phyloP scores from a whole-genome alignment of 2,888 invertebrate genomes.

The Acanthosepion pharaonis region DNA sequence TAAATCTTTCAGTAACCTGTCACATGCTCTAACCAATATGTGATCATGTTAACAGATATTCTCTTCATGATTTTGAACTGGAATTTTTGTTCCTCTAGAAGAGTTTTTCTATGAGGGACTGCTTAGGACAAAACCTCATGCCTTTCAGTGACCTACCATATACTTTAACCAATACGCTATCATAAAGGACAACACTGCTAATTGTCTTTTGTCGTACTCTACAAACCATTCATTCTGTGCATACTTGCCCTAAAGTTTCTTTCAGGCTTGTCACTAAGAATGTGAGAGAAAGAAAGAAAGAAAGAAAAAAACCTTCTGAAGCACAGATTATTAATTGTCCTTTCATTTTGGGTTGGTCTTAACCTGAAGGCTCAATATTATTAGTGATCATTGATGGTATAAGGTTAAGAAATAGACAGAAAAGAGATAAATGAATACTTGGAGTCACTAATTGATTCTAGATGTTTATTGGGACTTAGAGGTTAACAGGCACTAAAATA shows the following conservation, averaged over 20 bases:
- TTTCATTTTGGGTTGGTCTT: not conserved
- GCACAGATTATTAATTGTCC: not conserved
- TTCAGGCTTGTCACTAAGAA: not conserved
- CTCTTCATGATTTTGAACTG: too few species aligned
- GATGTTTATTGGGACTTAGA: not conserved
- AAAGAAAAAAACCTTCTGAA: not conserved
- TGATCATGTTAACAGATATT: too few species aligned
- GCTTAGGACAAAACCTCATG: too few species aligned
- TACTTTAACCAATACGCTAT: too few species aligned
- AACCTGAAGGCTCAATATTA: not conserved
- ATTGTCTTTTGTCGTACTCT: not conserved
- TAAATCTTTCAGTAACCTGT: too few species aligned
- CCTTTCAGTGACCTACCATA: too few species aligned
- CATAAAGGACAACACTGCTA: not conserved
- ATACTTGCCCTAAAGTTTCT: not conserved
- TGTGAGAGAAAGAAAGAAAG: not conserved
- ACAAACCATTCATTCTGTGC: not conserved
- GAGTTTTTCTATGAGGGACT: too few species aligned
- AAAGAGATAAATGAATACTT: not conserved
- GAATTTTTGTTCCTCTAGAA: too few species aligned
- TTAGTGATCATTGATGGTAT: not conserved
- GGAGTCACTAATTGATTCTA: not conserved
- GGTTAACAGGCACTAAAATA: not conserved
- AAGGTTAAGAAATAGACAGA: not conserved
- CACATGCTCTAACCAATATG: too few species aligned